phyloP scores from a whole-genome alignment of 2,113 vertebrate species.

The Struthio camelus region DNA sequence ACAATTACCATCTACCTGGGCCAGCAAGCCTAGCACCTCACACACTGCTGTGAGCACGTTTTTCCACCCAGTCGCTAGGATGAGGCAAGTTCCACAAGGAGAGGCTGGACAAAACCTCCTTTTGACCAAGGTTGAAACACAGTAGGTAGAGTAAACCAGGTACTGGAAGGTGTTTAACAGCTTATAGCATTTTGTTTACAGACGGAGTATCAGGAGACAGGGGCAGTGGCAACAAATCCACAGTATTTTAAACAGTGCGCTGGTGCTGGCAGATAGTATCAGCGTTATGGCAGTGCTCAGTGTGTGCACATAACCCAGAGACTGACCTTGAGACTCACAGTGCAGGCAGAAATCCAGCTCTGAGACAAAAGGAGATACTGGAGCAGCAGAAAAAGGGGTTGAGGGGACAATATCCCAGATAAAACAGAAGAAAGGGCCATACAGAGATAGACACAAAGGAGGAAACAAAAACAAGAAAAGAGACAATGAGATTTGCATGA shows the following conservation, averaged over 20 bases:
- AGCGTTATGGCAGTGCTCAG: background rate
- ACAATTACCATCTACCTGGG: background rate
- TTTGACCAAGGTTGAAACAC: background rate
- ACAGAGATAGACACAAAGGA: slow-evolving; percentile 58
- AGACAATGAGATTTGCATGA: slow-evolving; percentile 47
- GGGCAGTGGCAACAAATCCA: background rate
- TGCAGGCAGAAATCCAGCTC: slow-evolving; percentile 88
- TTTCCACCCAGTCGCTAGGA: background rate
- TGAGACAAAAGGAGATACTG: slow-evolving; percentile 90
- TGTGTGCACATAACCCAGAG: slow-evolving; percentile 19
- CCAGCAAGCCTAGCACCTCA: background rate
- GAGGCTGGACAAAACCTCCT: background rate
- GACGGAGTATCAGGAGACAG: background rate
- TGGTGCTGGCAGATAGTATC: background rate
- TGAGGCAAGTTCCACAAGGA: background rate
- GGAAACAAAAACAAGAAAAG: slow-evolving; percentile 50
- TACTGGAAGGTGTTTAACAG: background rate
- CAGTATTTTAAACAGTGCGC: background rate
- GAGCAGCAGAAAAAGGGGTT: slow-evolving; percentile 68
- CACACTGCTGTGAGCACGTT: background rate
- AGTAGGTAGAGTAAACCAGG: background rate
- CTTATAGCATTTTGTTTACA: background rate
- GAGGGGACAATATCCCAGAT: slow-evolving; percentile 51
- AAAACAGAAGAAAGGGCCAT: slow-evolving; percentile 43
- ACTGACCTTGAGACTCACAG: slow-evolving; percentile 93